Evolutionary conservation across 1,140 invertebrate species (phyloP).

Genomic region (Drosophila lowei): DNA sequence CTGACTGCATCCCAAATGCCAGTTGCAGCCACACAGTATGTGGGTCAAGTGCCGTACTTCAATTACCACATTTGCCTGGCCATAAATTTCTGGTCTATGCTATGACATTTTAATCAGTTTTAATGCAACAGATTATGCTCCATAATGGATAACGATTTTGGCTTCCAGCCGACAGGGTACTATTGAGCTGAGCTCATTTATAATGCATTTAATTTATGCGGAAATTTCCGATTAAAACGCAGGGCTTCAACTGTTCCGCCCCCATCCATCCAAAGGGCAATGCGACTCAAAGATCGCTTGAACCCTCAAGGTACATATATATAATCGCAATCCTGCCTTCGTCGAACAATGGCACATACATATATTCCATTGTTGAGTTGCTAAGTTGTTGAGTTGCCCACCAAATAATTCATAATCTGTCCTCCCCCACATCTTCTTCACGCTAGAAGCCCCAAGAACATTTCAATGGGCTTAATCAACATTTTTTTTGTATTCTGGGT

Average conservation of each 20-base stretch:
- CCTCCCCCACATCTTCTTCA: conserved; percentile 27
- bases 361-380: conserved; percentile 8
- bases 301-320: background rate
- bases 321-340: too few species aligned
- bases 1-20: conserved; percentile 34
- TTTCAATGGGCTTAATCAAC: conserved; percentile 59
- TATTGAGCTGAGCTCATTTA: too few species aligned
- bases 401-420: conserved; percentile 38
- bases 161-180: background rate
- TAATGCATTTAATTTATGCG: conserved; percentile 22
- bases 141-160: conserved; percentile 26
- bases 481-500: background rate
- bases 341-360: too few species aligned
- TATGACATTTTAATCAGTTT: conserved; percentile 56
- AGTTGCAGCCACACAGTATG: conserved; percentile 24
- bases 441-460: background rate
- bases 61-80: conserved; percentile 51
- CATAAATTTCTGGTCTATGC: conserved; percentile 40
- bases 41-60: conserved; percentile 59
- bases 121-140: conserved; percentile 56
- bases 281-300: background rate
- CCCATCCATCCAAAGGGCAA: background rate
- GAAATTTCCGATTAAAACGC: conserved; percentile 35
- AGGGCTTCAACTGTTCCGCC: background rate
- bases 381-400: conserved; percentile 31